These are phyloP conservation scores for Meloidogyne exigua DNA, from an alignment of 1,140 invertebrate species.

Conservation along the genomic window DNA sequence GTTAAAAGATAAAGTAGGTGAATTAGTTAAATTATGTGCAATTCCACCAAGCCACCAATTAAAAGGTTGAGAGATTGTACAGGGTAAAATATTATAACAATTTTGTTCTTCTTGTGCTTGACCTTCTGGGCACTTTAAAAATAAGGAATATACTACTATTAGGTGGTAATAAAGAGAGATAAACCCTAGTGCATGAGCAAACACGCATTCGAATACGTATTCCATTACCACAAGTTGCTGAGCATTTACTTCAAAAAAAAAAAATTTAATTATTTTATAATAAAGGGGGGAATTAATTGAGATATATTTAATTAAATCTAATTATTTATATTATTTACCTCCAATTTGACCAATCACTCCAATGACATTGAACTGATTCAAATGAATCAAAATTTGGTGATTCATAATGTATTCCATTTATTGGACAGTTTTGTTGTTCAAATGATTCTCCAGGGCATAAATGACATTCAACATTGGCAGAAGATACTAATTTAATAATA, in stretches of 20 bases:
- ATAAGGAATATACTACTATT: not conserved
- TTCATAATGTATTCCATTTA: conserved; percentile 1
- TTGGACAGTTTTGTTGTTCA: conserved; percentile 16
- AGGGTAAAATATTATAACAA: conserved; percentile 26
- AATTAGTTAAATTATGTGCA: not conserved
- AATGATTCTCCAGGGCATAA: conserved; percentile 10
- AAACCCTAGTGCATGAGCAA: conserved; percentile 12
- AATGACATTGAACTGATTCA: conserved; percentile 2
- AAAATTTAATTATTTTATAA: too few relatives aligned
- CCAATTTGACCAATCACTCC: conserved; percentile 24
- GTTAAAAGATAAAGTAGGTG: not conserved
- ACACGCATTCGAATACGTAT: not conserved
- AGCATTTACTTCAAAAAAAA: conserved; percentile 9
- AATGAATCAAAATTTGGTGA: not conserved
- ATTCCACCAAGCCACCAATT: not conserved
- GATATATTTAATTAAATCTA: too few relatives aligned
- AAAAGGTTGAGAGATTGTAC: not conserved
- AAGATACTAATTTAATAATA: too few relatives aligned
- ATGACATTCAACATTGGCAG: conserved; percentile 1
- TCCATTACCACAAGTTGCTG: conserved; percentile 23
- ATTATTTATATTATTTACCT: not conserved
- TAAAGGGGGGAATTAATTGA: too few relatives aligned
- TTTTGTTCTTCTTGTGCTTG: conserved; percentile 10
- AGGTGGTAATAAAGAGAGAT: not conserved
- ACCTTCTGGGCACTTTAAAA: conserved; percentile 9